Percentiles rank a stretch among this genome's conserved stretches.
These are phyloP conservation scores for Nezara viridula DNA, from an alignment of 2,888 invertebrate species.

Conservation along the genomic window DNA sequence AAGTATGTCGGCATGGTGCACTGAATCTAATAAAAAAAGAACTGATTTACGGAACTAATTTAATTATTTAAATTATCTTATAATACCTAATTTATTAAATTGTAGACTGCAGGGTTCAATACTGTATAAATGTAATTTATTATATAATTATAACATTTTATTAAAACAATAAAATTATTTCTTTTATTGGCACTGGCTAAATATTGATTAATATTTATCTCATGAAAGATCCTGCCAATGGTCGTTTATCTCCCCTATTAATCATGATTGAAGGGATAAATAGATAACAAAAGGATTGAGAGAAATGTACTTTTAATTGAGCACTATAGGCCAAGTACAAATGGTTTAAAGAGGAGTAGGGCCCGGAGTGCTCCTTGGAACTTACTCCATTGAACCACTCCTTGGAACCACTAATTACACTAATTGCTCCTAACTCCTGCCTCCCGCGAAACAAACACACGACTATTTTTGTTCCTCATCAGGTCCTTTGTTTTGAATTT, in stretches of 20 bases:
- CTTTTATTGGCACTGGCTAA: too few relatives aligned
- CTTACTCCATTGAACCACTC: too few relatives aligned
- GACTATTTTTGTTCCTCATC: background rate
- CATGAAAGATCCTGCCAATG: background rate
- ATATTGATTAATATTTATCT: background rate
- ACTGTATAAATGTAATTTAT: too few relatives aligned
- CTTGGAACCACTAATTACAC: too few relatives aligned
- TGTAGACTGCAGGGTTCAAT: too few relatives aligned
- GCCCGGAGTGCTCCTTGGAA: background rate
- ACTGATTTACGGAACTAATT: too few relatives aligned
- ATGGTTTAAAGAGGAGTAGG: background rate
- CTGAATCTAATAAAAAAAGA: too few relatives aligned
- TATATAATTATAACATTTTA: too few relatives aligned
- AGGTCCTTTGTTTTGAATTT: background rate
- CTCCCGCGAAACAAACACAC: background rate
- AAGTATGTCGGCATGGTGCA: too few relatives aligned
- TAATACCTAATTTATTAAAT: too few relatives aligned
- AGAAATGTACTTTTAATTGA: constrained; percentile 7
- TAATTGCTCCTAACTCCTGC: background rate
- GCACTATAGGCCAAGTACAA: background rate
- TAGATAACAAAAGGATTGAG: background rate
- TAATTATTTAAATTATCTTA: too few relatives aligned
- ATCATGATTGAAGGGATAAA: background rate
- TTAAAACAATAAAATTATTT: too few relatives aligned
- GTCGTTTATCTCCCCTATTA: background rate